A percentile compares a stretch with the other conserved stretches of the same genome.
Conservation (phyloP, 2,113 vertebrate species). For the Salvator merianae region DNA sequence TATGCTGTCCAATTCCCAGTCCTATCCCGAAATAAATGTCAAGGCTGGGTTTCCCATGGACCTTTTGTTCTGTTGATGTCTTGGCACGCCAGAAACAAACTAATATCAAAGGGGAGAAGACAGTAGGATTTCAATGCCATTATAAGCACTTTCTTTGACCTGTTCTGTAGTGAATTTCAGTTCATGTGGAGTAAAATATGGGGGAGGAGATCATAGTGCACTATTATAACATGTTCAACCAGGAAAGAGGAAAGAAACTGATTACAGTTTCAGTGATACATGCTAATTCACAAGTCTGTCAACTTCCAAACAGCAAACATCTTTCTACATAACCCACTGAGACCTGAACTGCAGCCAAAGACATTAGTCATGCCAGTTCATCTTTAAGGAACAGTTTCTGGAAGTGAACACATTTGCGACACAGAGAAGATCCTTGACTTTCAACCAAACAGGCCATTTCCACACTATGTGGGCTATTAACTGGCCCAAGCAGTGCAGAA, state of each 20-base stretch:
- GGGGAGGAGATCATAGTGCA: neutral
- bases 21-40: conserved; percentile 15
- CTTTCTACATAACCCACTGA: conserved; percentile 5
- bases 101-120: neutral
- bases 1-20: conserved; percentile 46
- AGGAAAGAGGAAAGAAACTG: neutral
- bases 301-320: conserved; percentile 19
- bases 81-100: fast-evolving
- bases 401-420: neutral
- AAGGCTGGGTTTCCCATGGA: fast-evolving
- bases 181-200: neutral
- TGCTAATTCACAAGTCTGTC: neutral
- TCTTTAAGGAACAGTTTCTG: conserved; percentile 6
- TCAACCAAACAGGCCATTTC: neutral
- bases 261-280: conserved; percentile 1
- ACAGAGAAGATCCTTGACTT: neutral
- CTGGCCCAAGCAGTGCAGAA: no score
- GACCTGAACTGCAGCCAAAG: neutral
- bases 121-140: neutral
- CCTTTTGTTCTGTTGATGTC: fast-evolving
- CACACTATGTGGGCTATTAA: no score
- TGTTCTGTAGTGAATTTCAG: neutral
- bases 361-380: conserved; percentile 7
- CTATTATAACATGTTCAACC: neutral
- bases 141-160: neutral